phyloP scores from a whole-genome alignment of 1,140 invertebrate genomes.

The Dryas iulia region DNA sequence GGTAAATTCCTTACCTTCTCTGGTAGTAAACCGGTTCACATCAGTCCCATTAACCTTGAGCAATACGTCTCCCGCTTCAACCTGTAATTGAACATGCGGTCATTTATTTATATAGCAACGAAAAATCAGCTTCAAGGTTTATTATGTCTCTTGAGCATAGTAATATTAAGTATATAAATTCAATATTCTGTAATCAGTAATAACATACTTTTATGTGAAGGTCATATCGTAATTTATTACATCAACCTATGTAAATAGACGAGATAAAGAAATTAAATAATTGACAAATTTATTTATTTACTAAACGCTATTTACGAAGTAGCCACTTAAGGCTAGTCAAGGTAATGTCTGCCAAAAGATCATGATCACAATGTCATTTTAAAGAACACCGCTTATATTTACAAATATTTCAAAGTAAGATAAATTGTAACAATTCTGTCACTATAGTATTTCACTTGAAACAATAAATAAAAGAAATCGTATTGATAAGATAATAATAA shows the following conservation, averaged over 20 bases:
- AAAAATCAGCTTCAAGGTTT: not conserved
- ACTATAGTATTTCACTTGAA: no score
- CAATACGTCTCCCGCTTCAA: constrained; percentile 95
- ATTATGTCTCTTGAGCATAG: not conserved
- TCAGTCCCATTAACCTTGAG: constrained; percentile 95
- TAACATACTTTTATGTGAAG: not conserved
- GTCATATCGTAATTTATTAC: not conserved
- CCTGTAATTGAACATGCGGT: constrained; percentile 83
- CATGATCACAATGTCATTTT: no score
- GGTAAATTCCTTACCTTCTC: constrained; percentile 87
- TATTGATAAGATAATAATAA: no score
- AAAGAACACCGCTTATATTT: no score
- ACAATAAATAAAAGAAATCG: no score
- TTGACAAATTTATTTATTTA: no score
- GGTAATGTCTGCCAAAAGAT: no score
- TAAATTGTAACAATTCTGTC: no score
- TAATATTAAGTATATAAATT: not conserved
- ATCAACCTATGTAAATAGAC: not conserved
- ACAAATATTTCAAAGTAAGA: no score
- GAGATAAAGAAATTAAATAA: no score
- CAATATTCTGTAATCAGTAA: not conserved
- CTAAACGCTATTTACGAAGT: no score
- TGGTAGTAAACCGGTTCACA: constrained; percentile 93
- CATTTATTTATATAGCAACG: constrained; percentile 36
- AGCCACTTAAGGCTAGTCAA: no score